Percentiles rank a stretch among this genome's conserved stretches.
Evolutionary conservation across 2,113 vertebrate genomes (phyloP).

Genomic region (Dendropsophus ebraccatus): DNA sequence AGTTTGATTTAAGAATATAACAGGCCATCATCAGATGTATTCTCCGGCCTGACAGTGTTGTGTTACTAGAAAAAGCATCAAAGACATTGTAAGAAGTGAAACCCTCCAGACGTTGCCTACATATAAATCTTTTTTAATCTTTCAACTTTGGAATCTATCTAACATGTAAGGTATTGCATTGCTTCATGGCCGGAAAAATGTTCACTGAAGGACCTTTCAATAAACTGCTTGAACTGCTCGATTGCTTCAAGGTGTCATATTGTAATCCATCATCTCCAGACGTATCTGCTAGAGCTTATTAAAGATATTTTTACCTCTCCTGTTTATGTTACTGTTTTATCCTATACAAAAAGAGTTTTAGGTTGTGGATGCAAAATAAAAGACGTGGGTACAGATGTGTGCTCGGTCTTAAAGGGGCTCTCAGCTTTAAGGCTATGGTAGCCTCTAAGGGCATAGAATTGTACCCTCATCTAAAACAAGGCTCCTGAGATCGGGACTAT

Average conservation of each 20-base stretch:
- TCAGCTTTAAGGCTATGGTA: background rate
- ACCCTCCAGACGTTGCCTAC: constrained; percentile 44
- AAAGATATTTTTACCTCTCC: background rate
- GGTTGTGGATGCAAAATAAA: background rate
- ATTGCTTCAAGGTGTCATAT: constrained; percentile 42
- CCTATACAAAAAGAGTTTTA: background rate
- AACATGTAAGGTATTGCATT: constrained; percentile 40
- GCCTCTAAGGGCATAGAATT: no score
- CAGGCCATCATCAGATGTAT: constrained; percentile 35
- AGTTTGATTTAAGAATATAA: constrained; percentile 31
- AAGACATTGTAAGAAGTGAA: constrained; percentile 42
- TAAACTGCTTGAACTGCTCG: constrained; percentile 1
- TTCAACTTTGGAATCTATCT: constrained; percentile 37
- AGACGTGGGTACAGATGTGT: background rate
- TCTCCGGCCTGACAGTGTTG: constrained; percentile 13
- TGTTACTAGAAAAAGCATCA: constrained; percentile 35
- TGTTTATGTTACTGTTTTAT: constrained; percentile 8
- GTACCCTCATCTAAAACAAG: background rate
- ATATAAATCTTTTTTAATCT: constrained; percentile 40
- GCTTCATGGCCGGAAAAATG: constrained; percentile 40
- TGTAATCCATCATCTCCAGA: constrained; percentile 20
- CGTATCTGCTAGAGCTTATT: background rate
- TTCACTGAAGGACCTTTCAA: constrained; percentile 3
- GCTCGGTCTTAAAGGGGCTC: background rate
- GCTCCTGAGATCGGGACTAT: background rate